phyloP scores from a whole-genome alignment of 2,113 vertebrate genomes.

The Lasiurus borealis region DNA sequence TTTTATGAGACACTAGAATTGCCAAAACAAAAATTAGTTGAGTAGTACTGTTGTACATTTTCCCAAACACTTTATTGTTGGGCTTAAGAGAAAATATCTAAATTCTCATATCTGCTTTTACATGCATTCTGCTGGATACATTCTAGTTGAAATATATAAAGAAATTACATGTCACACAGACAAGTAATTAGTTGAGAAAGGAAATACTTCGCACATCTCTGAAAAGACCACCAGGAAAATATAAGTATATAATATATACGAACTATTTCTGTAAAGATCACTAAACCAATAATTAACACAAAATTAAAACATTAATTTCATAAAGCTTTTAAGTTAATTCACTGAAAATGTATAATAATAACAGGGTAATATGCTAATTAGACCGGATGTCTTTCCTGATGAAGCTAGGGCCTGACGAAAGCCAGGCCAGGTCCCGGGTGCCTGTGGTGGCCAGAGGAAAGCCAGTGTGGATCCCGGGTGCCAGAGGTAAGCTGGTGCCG shows the following conservation, averaged over 20 bases:
- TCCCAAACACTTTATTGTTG: neutral
- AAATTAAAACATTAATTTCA: constrained; percentile 8
- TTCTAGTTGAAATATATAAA: neutral
- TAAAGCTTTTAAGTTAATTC: constrained; percentile 1
- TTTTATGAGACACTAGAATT: constrained; percentile 19
- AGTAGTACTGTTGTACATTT: neutral
- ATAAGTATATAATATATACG: too few relatives aligned
- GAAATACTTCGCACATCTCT: neutral
- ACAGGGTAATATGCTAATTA: too few relatives aligned
- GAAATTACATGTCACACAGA: neutral
- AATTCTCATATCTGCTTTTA: neutral
- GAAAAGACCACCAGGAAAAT: neutral
- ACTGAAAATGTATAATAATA: neutral
- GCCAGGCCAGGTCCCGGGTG: too few relatives aligned
- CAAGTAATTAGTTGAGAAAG: neutral
- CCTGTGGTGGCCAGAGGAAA: too few relatives aligned
- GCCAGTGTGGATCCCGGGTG: too few relatives aligned
- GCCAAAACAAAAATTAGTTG: neutral
- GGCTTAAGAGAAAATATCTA: neutral
- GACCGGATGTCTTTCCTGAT: too few relatives aligned
- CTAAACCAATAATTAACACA: neutral
- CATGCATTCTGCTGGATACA: neutral
- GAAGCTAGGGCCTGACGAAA: too few relatives aligned
- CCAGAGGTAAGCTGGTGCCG: too few relatives aligned
- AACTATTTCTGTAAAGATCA: neutral